phyloP scores from a whole-genome alignment of 1,140 invertebrate species.

The Muscidifurax raptorellus region DNA sequence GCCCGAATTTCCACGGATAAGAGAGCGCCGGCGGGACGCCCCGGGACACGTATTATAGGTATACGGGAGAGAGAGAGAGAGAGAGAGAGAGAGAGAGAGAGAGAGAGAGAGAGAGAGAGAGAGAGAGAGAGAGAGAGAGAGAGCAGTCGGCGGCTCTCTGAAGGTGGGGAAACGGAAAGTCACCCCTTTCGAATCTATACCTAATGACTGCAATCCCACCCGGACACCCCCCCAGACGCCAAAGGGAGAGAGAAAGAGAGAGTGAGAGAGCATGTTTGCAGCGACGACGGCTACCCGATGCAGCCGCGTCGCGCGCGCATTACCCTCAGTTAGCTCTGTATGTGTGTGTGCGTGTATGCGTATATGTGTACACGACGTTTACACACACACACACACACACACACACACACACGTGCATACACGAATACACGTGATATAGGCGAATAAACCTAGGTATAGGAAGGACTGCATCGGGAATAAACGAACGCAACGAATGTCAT shows the following conservation, averaged over 20 bases:
- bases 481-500: slow-evolving; percentile 33
- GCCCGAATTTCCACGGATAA: slow-evolving; percentile 50
- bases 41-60: not conserved
- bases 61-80: not conserved
- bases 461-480: not conserved
- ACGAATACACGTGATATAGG: too few species aligned
- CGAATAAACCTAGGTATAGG: not conserved
- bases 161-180: slow-evolving; percentile 17
- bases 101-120: too few species aligned
- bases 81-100: too few species aligned
- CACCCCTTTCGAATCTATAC: slow-evolving; percentile 42
- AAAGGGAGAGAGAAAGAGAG: not conserved
- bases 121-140: too few species aligned
- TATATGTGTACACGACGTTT: not conserved
- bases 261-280: not conserved
- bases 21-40: slow-evolving; percentile 29
- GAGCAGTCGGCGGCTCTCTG: not conserved
- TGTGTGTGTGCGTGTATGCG: not conserved
- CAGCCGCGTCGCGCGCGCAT: not conserved
- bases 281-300: not conserved
- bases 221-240: not conserved
- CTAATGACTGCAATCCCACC: slow-evolving; percentile 45
- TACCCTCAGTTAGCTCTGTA: not conserved
- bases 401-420: too few species aligned
- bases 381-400: too few species aligned